phyloP scores from a whole-genome alignment of 2,113 vertebrate species.

The Periophthalmus modestus region DNA sequence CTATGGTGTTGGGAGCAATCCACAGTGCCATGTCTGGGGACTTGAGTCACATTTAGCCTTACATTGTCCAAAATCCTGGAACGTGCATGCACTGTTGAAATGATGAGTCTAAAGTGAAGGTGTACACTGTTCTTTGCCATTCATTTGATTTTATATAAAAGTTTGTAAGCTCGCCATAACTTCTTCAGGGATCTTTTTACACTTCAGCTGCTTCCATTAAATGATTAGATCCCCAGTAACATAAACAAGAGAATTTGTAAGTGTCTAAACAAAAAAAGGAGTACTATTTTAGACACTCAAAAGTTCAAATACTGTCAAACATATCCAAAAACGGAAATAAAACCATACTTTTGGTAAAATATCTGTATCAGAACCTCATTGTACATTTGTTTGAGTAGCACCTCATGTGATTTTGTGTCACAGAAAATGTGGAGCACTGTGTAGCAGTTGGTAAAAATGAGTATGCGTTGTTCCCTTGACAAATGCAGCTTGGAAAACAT shows the following conservation, averaged over 20 bases:
- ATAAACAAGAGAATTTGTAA: not conserved
- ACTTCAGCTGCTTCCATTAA: not conserved
- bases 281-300: not conserved
- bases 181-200: not conserved
- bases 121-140: not conserved
- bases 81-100: not conserved
- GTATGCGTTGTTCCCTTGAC: slow-evolving; percentile 33
- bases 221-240: not conserved
- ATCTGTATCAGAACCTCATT: not conserved
- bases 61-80: not conserved
- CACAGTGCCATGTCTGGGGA: no score
- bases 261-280: not conserved
- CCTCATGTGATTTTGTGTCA: slow-evolving; percentile 33
- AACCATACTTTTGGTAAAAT: not conserved
- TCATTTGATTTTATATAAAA: not conserved
- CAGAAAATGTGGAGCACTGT: slow-evolving; percentile 14
- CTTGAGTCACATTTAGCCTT: no score
- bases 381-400: not conserved
- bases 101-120: not conserved
- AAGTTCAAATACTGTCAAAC: not conserved
- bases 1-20: no score
- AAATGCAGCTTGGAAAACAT: slow-evolving; percentile 15
- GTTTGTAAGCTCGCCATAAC: not conserved
- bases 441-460: slow-evolving; percentile 42
- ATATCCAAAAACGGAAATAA: not conserved